A percentile compares a stretch with the other conserved stretches of the same genome.
Evolutionary conservation across 2,888 invertebrate species (phyloP).

Genomic region (Cheilosia soror): DNA sequence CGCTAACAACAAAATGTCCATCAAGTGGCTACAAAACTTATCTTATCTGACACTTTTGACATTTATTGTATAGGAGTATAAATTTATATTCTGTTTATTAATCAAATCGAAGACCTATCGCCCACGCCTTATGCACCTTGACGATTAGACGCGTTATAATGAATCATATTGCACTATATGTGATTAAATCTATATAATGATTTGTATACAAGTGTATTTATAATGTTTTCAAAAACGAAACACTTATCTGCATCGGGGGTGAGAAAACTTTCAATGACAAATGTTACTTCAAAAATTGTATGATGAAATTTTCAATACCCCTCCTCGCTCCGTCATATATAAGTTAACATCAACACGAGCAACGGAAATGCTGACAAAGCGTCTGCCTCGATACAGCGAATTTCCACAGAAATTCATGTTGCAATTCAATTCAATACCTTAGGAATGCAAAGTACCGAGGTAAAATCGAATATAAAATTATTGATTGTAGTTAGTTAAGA

Average conservation of each 20-base stretch:
- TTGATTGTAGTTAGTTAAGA: no score
- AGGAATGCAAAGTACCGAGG: no score
- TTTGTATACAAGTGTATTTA: not conserved
- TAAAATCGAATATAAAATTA: no score
- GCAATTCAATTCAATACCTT: no score
- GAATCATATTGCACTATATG: conserved; percentile 36
- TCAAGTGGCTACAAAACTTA: conserved; percentile 1
- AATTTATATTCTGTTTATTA: not conserved
- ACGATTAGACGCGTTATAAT: conserved; percentile 16
- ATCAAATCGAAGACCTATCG: conserved; percentile 17
- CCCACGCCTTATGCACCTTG: conserved; percentile 15
- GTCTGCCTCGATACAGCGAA: no score
- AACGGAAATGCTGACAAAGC: no score
- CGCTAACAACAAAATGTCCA: not conserved
- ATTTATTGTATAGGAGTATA: not conserved
- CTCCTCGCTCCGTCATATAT: not conserved
- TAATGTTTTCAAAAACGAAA: not conserved
- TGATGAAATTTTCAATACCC: conserved; percentile 7
- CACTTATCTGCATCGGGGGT: conserved; percentile 37
- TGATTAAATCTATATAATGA: conserved; percentile 14
- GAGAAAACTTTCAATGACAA: conserved; percentile 60
- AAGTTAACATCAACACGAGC: no score
- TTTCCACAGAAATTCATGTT: no score
- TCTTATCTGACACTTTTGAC: conserved; percentile 16
- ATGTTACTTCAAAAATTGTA: not conserved